Evolutionary conservation across 2,888 invertebrate species (phyloP).

Genomic region (Leptopterna dolabrata): DNA sequence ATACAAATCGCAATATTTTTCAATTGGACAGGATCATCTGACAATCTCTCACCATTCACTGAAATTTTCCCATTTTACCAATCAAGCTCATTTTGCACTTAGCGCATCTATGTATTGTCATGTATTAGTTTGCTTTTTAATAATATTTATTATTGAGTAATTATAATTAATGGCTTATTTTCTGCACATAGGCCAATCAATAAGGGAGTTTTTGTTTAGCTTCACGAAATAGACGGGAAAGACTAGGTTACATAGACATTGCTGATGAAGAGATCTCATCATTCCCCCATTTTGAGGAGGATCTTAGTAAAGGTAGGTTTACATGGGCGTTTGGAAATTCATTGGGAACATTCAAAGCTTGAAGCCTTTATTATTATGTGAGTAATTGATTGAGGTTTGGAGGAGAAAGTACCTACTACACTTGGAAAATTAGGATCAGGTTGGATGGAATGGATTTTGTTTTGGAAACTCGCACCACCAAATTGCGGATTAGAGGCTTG

Average conservation of each 20-base stretch:
- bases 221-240: conserved; percentile 10
- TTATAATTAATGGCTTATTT: conserved; percentile 21
- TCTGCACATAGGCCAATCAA: conserved; percentile 9
- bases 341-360: background rate
- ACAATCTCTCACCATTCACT: conserved; percentile 53
- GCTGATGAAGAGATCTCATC: background rate
- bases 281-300: background rate
- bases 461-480: background rate
- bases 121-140: conserved; percentile 51
- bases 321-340: background rate
- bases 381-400: background rate
- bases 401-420: background rate
- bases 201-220: conserved; percentile 8
- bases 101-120: conserved; percentile 60
- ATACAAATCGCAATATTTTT: conserved; percentile 58
- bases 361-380: background rate
- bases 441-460: conserved; percentile 1
- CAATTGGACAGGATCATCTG: conserved; percentile 60
- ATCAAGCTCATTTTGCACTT: conserved; percentile 60
- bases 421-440: background rate
- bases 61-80: conserved; percentile 39
- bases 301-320: background rate
- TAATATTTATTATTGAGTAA: conserved; percentile 6
- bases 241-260: conserved; percentile 29
- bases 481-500: background rate